Percentiles rank a stretch among this genome's conserved stretches.
phyloP scores from a whole-genome alignment of 2,797 vertebrate species.

The Hypotaenidia philippensis region DNA sequence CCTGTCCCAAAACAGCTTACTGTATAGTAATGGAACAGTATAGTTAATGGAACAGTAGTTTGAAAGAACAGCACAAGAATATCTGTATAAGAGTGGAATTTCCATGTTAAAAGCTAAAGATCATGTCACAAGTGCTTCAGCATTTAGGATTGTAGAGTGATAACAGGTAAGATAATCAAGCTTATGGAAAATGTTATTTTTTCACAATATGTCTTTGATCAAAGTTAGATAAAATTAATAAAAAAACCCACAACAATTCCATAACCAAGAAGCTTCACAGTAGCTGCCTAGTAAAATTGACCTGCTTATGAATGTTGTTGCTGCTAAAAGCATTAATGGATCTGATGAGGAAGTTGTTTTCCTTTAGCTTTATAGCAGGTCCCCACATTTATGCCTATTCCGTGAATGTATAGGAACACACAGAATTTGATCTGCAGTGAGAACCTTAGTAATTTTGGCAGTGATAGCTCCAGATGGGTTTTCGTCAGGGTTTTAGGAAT shows the following conservation, averaged over 20 bases:
- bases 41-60: not conserved
- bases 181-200: not conserved
- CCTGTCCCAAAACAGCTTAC: not conserved
- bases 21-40: not conserved
- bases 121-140: accelerated
- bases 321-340: not conserved
- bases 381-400: not conserved
- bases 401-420: not conserved
- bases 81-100: not conserved
- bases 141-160: not conserved
- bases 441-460: not conserved
- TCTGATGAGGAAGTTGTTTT: not conserved
- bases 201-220: not conserved
- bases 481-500: not conserved
- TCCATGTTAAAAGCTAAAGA: not conserved
- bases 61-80: not conserved
- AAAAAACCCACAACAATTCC: not conserved
- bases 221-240: not conserved
- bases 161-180: not conserved
- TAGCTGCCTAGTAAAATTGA: not conserved
- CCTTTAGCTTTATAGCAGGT: not conserved
- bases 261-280: not conserved
- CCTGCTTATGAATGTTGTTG: not conserved
- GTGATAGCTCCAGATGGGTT: not conserved
- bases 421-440: not conserved